phyloP scores from a whole-genome alignment of 1,140 invertebrate species.

The Bombus consobrinus region DNA sequence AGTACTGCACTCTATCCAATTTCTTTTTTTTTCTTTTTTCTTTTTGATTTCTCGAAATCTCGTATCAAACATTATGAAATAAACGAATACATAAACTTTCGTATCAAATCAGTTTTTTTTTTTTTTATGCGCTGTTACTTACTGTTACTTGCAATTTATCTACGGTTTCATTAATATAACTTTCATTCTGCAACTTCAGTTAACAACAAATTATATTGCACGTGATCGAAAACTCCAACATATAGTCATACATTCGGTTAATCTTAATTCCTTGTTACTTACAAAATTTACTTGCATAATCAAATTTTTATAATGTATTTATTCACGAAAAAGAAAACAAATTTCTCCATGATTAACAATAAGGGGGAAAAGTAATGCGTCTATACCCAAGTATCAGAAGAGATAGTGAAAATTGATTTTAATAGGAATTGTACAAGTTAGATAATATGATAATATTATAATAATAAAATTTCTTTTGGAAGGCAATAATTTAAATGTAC shows the following conservation, averaged over 20 bases:
- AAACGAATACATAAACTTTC: conserved; percentile 6
- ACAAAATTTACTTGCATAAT: neutral
- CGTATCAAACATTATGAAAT: conserved; percentile 16
- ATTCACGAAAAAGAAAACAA: neutral
- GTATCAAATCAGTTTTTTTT: conserved; percentile 6
- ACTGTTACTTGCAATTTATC: neutral
- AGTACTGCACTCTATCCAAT: neutral
- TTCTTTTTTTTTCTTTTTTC: too few species aligned
- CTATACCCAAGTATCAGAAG: neutral
- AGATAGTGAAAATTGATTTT: neutral
- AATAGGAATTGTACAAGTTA: neutral
- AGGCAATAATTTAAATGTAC: neutral
- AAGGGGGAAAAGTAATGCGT: neutral
- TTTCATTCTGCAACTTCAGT: neutral
- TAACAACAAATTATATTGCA: neutral
- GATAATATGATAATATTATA: neutral
- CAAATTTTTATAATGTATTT: neutral
- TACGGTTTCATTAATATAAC: neutral
- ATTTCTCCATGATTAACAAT: neutral
- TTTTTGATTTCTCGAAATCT: neutral
- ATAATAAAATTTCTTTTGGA: conserved; percentile 6
- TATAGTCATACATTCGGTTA: neutral
- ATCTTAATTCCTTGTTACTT: neutral
- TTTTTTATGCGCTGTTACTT: neutral
- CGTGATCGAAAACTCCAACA: neutral